Percentiles rank a stretch among this genome's conserved stretches.
These are phyloP conservation scores for Cydia fagiglandana DNA, from an alignment of 1,140 invertebrate genomes.

Conservation along the genomic window DNA sequence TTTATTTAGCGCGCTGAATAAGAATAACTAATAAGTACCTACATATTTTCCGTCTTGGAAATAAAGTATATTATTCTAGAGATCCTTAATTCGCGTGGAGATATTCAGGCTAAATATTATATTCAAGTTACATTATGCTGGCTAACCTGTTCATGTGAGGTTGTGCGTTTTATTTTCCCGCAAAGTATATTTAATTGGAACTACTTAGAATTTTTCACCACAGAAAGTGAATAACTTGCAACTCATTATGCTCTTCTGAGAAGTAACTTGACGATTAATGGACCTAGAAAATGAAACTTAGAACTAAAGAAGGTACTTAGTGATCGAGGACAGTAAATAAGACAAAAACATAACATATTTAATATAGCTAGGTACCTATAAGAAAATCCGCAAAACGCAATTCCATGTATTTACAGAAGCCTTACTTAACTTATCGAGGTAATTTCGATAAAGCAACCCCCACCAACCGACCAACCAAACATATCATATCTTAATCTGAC, in stretches of 20 bases:
- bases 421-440: too few relatives aligned
- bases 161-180: neutral
- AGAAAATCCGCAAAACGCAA: too few relatives aligned
- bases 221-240: constrained; percentile 5
- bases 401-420: too few relatives aligned
- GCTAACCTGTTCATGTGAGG: constrained; percentile 1
- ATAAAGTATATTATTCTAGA: neutral
- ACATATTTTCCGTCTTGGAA: too few relatives aligned
- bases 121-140: neutral
- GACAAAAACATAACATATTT: too few relatives aligned
- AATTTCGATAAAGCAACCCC: too few relatives aligned
- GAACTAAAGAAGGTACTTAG: neutral
- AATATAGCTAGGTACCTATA: too few relatives aligned
- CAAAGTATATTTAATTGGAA: constrained; percentile 4
- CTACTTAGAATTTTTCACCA: constrained; percentile 2
- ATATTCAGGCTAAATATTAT: neutral
- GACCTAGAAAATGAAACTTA: neutral
- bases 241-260: neutral
- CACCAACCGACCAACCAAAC: too few relatives aligned
- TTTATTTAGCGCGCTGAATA: too few relatives aligned
- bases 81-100: neutral
- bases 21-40: too few relatives aligned
- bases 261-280: neutral
- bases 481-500: too few relatives aligned
- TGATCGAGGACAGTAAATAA: neutral